These are phyloP conservation scores for Euschistus heros DNA, from an alignment of 1,140 invertebrate genomes.

Conservation along the genomic window DNA sequence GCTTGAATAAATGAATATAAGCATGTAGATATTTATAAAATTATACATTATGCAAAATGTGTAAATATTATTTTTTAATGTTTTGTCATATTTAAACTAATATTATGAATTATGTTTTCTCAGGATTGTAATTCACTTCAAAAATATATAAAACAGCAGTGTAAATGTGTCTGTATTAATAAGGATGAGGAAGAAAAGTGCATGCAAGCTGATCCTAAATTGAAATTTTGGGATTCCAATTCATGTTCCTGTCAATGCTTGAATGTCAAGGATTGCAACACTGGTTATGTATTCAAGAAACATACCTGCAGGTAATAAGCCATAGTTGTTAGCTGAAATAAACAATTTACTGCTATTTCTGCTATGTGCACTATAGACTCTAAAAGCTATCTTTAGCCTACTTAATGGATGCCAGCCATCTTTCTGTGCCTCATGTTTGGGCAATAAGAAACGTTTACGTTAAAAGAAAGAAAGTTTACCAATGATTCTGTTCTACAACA, in stretches of 20 bases:
- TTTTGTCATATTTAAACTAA: neutral
- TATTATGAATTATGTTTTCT: slow-evolving; percentile 31
- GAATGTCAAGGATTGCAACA: slow-evolving; percentile 42
- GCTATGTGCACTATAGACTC: too few relatives aligned
- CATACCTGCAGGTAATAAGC: slow-evolving; percentile 43
- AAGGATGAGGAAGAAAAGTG: slow-evolving; percentile 48
- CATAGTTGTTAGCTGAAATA: too few relatives aligned
- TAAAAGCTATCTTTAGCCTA: too few relatives aligned
- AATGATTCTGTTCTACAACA: too few relatives aligned
- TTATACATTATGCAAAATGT: neutral
- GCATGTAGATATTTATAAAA: neutral
- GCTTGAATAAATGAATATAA: neutral
- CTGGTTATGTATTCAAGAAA: slow-evolving; percentile 46
- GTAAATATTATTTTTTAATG: neutral
- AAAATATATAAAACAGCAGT: slow-evolving; percentile 42
- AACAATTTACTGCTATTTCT: too few relatives aligned
- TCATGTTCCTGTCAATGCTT: slow-evolving; percentile 47
- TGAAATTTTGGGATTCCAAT: slow-evolving; percentile 49
- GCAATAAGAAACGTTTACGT: too few relatives aligned
- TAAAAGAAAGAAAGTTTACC: too few relatives aligned
- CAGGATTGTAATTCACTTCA: slow-evolving; percentile 49
- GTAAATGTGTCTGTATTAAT: slow-evolving; percentile 48
- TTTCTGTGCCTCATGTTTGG: too few relatives aligned
- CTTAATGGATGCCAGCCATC: too few relatives aligned
- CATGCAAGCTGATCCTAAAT: slow-evolving; percentile 33